Evolutionary conservation across 2,888 invertebrate species (phyloP), one percentile per base, ranked within the genome.

Genomic region (Resseliella maxima): DNA sequence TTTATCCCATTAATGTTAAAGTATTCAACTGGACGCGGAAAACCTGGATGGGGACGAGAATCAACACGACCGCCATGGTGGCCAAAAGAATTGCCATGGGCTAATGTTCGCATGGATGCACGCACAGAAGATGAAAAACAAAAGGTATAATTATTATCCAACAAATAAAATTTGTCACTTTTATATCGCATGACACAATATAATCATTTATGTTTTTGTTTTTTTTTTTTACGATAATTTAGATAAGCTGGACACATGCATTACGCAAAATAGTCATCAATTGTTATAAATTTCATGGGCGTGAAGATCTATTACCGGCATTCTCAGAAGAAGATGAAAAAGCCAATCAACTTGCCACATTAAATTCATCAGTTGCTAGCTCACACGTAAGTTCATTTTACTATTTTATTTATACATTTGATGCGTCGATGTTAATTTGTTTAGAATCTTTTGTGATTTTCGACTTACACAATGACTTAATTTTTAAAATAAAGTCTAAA

Each of bases 241-340:
- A 98, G 98, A 98, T 98, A 91, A 98, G 98, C 86, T 99, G 99
- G 98, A 99, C 98, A 38, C 98, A 98, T 91, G 98, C 98, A 45
- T 92, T 99, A 89, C 94, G 98, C 85, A 98, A 98, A 92, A 98
- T 99, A 89, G 98, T 99, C 87, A 96, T 98, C 90, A 98, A 98
- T 92, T 99, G 99, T 92, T 99, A 99, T 93, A 98, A 98, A 92
- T 98, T 96, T 92, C 98, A 99, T 91, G 98, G 98, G 0, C 94
- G 98, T 88, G 98, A 98, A 92, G 98, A 99, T 91, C 93, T 99
- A 88, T 92, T 99, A 89, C 98, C 98, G 24, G 97, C 98, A 64
- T 98, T 98, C 92, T 96, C 94, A 86, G 98, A 98, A 90, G 97
- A 97, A 87, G 96, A 97, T 87, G 97, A 97, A 88, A 96, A 96